Evolutionary conservation across 1,140 invertebrate species (phyloP).

Genomic region (Tenebrio molitor): DNA sequence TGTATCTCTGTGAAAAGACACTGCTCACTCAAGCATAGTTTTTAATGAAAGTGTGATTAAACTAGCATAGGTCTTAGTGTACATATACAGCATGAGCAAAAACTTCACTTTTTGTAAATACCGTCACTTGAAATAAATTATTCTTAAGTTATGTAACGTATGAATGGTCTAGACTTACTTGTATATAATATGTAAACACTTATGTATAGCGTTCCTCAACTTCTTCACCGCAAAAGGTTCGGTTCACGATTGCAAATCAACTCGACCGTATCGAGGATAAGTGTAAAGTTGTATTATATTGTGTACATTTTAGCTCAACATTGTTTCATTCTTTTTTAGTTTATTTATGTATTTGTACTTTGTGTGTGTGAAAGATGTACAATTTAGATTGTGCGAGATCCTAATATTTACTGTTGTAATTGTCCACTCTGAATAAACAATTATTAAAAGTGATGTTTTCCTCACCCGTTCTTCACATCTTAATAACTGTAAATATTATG

Average conservation of each 20-base stretch:
- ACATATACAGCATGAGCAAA: conserved; percentile 55
- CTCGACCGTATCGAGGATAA: conserved; percentile 47
- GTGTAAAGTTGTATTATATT: conserved; percentile 65
- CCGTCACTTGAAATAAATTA: conserved; percentile 50
- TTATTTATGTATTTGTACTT: conserved; percentile 65
- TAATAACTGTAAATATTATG: not conserved
- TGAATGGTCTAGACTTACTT: conserved; percentile 48
- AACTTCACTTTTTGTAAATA: conserved; percentile 61
- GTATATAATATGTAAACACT: conserved; percentile 42
- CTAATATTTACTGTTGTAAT: conserved; percentile 65
- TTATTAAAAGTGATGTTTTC: conserved; percentile 58
- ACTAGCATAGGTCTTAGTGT: conserved; percentile 58
- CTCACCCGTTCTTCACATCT: not conserved
- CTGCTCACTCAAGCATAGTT: conserved; percentile 58
- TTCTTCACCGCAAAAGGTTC: conserved; percentile 29
- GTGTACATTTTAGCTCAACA: conserved; percentile 64
- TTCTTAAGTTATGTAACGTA: conserved; percentile 49
- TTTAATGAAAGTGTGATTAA: conserved; percentile 63
- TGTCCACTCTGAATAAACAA: conserved; percentile 65
- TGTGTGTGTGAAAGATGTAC: conserved; percentile 60
- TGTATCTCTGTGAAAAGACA: conserved; percentile 58
- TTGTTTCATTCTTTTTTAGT: conserved; percentile 60
- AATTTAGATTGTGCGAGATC: conserved; percentile 60
- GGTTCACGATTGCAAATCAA: conserved; percentile 22
- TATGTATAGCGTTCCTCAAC: conserved; percentile 50